A percentile compares a stretch with the other conserved stretches of the same genome.
Evolutionary conservation across 2,888 invertebrate species (phyloP).

Genomic region (Pantelozetes paolii): DNA sequence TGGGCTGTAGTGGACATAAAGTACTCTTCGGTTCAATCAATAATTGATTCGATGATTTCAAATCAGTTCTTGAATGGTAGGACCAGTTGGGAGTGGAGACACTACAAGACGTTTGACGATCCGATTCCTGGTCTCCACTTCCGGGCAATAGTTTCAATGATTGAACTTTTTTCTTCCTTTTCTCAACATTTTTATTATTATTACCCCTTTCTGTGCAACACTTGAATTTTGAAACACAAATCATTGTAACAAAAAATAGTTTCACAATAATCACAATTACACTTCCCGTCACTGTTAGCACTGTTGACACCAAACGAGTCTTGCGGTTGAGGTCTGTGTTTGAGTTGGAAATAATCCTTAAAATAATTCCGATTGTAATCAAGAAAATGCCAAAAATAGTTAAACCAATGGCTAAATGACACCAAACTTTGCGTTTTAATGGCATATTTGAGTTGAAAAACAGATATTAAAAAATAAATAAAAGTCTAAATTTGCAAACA

Average conservation of each 20-base stretch:
- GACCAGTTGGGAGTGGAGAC: constrained; percentile 16
- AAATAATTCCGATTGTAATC: not conserved
- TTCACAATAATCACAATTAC: not conserved
- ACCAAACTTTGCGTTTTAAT: constrained; percentile 7
- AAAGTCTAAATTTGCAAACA: too few relatives aligned
- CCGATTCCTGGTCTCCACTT: not conserved
- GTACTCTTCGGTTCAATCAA: not conserved
- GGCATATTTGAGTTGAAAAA: not conserved
- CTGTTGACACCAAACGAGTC: constrained; percentile 1
- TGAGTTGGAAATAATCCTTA: not conserved
- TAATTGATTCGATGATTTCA: constrained; percentile 12
- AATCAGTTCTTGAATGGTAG: constrained; percentile 7
- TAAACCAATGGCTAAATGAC: constrained; percentile 22
- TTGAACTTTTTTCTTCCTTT: not conserved
- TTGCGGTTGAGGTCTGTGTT: not conserved
- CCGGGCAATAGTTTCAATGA: not conserved
- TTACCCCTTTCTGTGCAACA: not conserved
- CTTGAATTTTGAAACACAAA: constrained; percentile 2
- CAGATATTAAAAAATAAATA: not conserved
- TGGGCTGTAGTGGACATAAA: not conserved
- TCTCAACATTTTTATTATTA: not conserved
- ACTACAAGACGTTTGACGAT: constrained; percentile 10
- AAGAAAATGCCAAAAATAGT: not conserved
- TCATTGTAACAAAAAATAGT: not conserved
- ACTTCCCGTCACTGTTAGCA: not conserved